A percentile compares a stretch with the other conserved stretches of the same genome.
Conservation (phyloP, 2,113 vertebrate genomes). For the Rhadina sibilatrix region DNA sequence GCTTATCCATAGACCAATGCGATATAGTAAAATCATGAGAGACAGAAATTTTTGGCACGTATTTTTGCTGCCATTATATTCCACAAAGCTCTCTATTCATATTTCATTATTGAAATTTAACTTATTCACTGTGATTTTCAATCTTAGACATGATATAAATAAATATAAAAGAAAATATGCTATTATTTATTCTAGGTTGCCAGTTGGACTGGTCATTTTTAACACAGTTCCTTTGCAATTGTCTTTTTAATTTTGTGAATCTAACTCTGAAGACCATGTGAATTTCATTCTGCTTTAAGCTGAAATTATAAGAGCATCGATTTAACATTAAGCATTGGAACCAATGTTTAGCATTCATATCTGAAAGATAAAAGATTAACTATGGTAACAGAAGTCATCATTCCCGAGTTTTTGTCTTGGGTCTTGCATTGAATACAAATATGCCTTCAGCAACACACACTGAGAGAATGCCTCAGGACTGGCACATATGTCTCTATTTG, state of each 20-base stretch:
- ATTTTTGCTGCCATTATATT: background rate
- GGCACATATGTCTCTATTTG: background rate
- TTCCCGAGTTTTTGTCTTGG: background rate
- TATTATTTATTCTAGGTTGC: background rate
- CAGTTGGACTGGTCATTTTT: background rate
- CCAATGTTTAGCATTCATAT: background rate
- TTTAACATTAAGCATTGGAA: background rate
- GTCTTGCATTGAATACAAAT: background rate
- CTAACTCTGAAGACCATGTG: background rate
- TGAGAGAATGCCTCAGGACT: background rate
- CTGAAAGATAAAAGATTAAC: background rate
- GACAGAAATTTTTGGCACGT: background rate
- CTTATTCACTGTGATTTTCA: background rate
- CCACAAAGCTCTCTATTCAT: background rate
- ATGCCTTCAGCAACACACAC: background rate
- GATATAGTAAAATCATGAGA: background rate
- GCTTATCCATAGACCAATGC: background rate
- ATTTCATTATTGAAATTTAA: background rate
- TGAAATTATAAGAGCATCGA: background rate
- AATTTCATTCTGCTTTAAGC: background rate
- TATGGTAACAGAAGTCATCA: background rate
- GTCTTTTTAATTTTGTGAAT: background rate
- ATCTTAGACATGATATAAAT: background rate
- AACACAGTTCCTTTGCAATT: background rate
- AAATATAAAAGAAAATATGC: background rate